phyloP scores from a whole-genome alignment of 2,888 invertebrate genomes.

The Nematopogon swammerdamellus region DNA sequence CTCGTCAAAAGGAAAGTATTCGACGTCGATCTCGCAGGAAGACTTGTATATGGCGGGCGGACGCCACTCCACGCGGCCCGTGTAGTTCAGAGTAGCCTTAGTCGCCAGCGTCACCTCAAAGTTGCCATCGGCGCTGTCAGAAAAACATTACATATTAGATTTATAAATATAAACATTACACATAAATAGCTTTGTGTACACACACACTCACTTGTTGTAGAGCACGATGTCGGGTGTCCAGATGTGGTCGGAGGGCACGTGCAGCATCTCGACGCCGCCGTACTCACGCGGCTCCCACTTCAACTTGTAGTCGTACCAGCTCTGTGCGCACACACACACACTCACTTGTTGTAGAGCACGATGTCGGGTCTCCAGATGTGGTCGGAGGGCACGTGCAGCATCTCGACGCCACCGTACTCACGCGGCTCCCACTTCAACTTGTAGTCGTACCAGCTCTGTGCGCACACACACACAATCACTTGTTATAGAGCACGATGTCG shows the following conservation, averaged over 20 bases:
- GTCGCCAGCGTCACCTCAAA: conserved; percentile 89
- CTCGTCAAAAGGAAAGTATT: conserved; percentile 91
- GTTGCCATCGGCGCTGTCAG: conserved; percentile 87
- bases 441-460: conserved; percentile 91
- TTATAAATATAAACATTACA: not conserved
- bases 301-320: conserved; percentile 94
- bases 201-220: conserved; percentile 80
- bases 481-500: conserved; percentile 76
- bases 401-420: conserved; percentile 92
- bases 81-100: conserved; percentile 85
- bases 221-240: conserved; percentile 95
- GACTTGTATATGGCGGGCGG: conserved; percentile 96
- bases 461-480: too few relatives aligned
- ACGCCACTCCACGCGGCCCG: conserved; percentile 90
- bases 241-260: conserved; percentile 94
- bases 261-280: conserved; percentile 91
- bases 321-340: conserved; percentile 56
- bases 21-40: conserved; percentile 88
- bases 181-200: too few relatives aligned
- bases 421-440: conserved; percentile 93
- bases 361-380: conserved; percentile 96
- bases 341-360: conserved; percentile 91
- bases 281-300: conserved; percentile 95
- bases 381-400: conserved; percentile 93
- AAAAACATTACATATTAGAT: conserved; percentile 8